Evolutionary conservation across 2,113 vertebrate species (phyloP).

Genomic region (Myiozetetes cayanensis): DNA sequence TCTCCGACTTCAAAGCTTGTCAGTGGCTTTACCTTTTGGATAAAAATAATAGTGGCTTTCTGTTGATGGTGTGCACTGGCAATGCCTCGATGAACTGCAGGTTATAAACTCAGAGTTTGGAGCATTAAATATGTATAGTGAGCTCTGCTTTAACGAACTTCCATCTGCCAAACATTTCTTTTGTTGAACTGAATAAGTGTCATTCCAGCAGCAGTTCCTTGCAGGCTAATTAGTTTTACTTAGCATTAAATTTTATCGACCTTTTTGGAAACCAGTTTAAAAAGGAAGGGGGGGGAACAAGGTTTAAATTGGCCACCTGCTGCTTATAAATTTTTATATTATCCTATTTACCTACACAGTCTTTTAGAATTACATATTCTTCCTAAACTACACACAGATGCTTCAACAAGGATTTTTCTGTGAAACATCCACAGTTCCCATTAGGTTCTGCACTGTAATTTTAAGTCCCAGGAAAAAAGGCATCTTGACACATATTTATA

Average conservation of each 20-base stretch:
- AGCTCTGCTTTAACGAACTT: slow-evolving; percentile 33
- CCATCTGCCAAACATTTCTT: slow-evolving; percentile 40
- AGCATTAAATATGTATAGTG: slow-evolving; percentile 52
- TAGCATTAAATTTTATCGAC: slow-evolving; percentile 37
- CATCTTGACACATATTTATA: slow-evolving; percentile 7
- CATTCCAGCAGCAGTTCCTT: slow-evolving; percentile 54
- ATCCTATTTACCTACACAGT: slow-evolving; percentile 16
- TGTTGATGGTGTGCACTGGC: slow-evolving; percentile 1
- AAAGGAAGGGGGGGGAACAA: not conserved
- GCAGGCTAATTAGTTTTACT: slow-evolving; percentile 51
- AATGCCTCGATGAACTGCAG: slow-evolving; percentile 43
- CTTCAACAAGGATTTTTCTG: slow-evolving; percentile 1
- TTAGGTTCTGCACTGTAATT: slow-evolving; percentile 33
- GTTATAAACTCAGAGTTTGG: slow-evolving; percentile 39
- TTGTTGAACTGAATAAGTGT: slow-evolving; percentile 41
- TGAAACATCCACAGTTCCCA: slow-evolving; percentile 19
- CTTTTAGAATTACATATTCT: slow-evolving; percentile 44
- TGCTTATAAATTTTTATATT: slow-evolving; percentile 35
- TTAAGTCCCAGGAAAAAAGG: slow-evolving; percentile 30
- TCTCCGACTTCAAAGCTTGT: slow-evolving; percentile 32
- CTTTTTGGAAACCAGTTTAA: not conserved
- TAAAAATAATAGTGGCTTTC: slow-evolving; percentile 36
- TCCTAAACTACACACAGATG: not conserved
- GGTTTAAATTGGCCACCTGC: slow-evolving; percentile 27
- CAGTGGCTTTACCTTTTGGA: slow-evolving; percentile 18